Evolutionary conservation across 2,113 vertebrate species (phyloP), one percentile per base, ranked within the genome.

Genomic region (Ciconia stormi): DNA sequence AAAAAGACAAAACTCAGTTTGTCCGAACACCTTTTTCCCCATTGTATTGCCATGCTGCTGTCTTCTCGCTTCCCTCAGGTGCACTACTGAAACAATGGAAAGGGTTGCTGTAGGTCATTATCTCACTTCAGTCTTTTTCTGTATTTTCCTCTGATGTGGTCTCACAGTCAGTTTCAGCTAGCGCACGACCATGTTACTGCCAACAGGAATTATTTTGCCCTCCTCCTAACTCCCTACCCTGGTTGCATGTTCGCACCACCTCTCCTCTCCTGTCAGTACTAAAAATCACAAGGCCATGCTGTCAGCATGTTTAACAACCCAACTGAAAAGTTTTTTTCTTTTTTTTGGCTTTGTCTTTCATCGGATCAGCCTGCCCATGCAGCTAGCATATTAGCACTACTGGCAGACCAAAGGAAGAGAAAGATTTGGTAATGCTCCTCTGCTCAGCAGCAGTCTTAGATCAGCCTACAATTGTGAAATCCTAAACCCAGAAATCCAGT

Each of bases 141-240:
- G 27, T 27, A 20, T 78, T 81, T 73, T 50, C 44, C 73, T 49
- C 1, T 21, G 61, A 20, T 46, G 30, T 30, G 30, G 10, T 59
- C 44, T 84, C 84, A 42, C 44, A 53, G 50, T 26, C 63, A 84
- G 36, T 42, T 82, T 40, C 66, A 88, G 47, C 25, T 67, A 63
- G 67, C 0, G 2, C n/a, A 36, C 0, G 0, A 40, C 56, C 2
- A 1, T 36, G 22, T 27, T 78, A 38, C 79, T 72, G 44, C 32
- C 71, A 25, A 53, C 7, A 76, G 66, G 62, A 95, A 72, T 79
- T 66, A 40, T 10, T 86, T 6, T 55, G 70, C 15, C 59, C 25
- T 67, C 74, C 47, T 81, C 15, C 65, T 66, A 83, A 18, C 46
- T 82, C 61, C 47, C 61, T 82, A 49, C 16, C 16, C 47, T 40